Evolutionary conservation across 2,797 vertebrate species (phyloP), one percentile per base, ranked within the genome.

Genomic region (Graptemys geographica): DNA sequence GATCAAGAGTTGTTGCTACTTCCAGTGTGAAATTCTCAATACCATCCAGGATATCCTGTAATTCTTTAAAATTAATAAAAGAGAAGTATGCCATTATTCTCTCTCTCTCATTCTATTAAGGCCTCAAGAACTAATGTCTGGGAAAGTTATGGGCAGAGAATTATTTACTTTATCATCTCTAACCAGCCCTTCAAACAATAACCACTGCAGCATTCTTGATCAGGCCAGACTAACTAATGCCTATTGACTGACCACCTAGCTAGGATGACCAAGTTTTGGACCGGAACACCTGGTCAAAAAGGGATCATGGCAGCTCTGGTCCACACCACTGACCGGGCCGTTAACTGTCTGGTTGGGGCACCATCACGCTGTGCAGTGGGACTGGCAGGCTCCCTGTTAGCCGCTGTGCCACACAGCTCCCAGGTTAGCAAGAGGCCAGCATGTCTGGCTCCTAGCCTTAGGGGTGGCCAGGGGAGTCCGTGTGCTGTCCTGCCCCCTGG

Each of bases 151-250:
- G 27, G 62, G 5, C 59, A 95, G 31, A 57, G 53, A 93, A 69
- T 57, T 28, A 88, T 33, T 89, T 2, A 31, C 88, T 84, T 91
- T 41, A 79, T 81, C 94, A 86, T 28, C 44, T 33, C 1, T 4
- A 41, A 2, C 0, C 0, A 2, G 69, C 84, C 47, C 27, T 86
- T 89, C 81, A 79, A 92, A 86, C 23, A 91, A 69, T 6, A 95
- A 44, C 56, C 90, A 25, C 81, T 83, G 8, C 37, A 37, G 74
- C 10, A 41, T 55, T 93, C 83, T 52, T 86, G 10, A 23, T 49
- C 9, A 90, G 19, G 21, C 23, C 44, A 78, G 74, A 95, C 33
- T 74, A 21, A 79, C 51, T 88, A 90, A 86, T 37, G 49, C 41
- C 47, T 84, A 12, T 21, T 49, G 69, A 78, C 59, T 91, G 52